Base-by-base conservation (phyloP, 2,888 invertebrate genomes). In the Crematogaster levior region DNA sequence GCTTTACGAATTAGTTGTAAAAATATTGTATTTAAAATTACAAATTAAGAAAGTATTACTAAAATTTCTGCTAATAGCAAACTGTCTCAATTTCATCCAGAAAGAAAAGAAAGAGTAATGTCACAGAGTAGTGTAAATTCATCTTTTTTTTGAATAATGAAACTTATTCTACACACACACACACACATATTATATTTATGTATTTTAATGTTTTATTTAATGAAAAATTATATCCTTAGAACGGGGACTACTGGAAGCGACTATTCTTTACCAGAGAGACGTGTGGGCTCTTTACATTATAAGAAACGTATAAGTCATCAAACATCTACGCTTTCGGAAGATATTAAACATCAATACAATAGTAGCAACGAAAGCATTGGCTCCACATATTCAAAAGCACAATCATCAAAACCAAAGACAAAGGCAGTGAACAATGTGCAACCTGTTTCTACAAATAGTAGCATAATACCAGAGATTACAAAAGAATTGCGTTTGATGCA, bases 321-420 rank as follows among this genome's bases (percentile, higher is more conserved):
- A 85, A 93, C 95, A 43, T 93, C 94, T 56, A 94, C 94, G 24
- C 91, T 95, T 53, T 94, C 94, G 30, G 95, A 95, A 92, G 96
- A 96, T 85, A 95, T 95, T 81, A 96, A 95, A 90, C 95, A 95
- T 91, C 96, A 96, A 93, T 96, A 96, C 88, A 96, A 96, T 91
- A 98, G 98, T 94, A 98, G 98, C 93, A 97, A 96, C 86, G 98
- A 98, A 95, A 98, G 98, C 93, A 95, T 98, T 87, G 97, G 96
- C 85, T 96, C 97, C 82, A 93, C 94, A 84, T 95, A 96, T 84
- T 95, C 95, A 86, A 95, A 96, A 88, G 95, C 95, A 77, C 95
- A 95, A 88, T 95, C 93, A 24, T 95, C 96, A 63, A 96, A 96
- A 93, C 94, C 95, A 88, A 96, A 96, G 93, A 92, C 94, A n/a